phyloP scores from a whole-genome alignment of 1,140 invertebrate species.

The Augochlora pura region DNA sequence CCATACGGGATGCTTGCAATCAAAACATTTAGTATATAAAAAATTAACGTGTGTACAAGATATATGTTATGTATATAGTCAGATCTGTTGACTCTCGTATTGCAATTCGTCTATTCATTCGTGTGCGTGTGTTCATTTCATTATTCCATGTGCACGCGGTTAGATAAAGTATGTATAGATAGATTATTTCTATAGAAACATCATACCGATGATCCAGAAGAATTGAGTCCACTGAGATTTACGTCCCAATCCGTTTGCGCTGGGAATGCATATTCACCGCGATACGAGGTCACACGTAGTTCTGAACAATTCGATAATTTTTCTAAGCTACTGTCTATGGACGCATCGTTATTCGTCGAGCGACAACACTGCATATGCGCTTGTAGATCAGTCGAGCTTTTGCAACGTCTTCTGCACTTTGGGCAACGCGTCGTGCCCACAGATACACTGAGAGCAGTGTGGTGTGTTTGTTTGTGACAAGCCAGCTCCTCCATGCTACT shows the following conservation, averaged over 20 bases:
- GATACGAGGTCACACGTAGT: constrained; percentile 65
- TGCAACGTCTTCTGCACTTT: constrained; percentile 91
- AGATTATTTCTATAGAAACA: constrained; percentile 52
- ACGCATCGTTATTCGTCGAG: constrained; percentile 76
- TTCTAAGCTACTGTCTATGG: constrained; percentile 72
- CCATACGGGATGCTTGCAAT: constrained; percentile 24
- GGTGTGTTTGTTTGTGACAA: constrained; percentile 75
- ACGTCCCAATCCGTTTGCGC: constrained; percentile 73
- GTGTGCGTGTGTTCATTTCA: constrained; percentile 28
- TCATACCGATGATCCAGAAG: constrained; percentile 73
- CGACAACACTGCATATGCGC: constrained; percentile 87
- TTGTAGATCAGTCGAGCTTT: constrained; percentile 88
- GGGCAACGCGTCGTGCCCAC: constrained; percentile 90
- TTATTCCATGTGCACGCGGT: constrained; percentile 8
- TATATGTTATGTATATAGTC: constrained; percentile 15
- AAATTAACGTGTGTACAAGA: not conserved
- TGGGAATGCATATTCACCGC: constrained; percentile 73
- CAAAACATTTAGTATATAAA: not conserved
- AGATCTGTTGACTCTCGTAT: constrained; percentile 52
- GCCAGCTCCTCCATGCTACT: constrained; percentile 70
- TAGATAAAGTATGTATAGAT: constrained; percentile 30
- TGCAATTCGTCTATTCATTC: constrained; percentile 37
- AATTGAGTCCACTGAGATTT: constrained; percentile 68
- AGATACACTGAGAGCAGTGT: constrained; percentile 76
- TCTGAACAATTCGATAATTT: constrained; percentile 66